Conservation (phyloP, 2,797 vertebrate species). For the Coreius guichenoti region DNA sequence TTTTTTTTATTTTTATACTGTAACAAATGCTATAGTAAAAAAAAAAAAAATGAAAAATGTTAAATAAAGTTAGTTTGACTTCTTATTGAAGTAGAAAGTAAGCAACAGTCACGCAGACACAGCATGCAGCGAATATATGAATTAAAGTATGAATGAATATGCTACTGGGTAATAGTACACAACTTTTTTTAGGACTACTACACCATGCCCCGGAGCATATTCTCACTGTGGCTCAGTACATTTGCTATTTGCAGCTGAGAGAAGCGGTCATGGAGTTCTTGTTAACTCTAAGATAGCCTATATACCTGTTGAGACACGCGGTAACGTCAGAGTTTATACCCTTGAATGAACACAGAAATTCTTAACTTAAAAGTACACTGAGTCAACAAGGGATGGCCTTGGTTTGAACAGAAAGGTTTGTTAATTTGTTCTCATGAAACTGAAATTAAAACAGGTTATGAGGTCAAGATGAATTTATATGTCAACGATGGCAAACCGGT, state of each 20-base stretch:
- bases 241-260: constrained; percentile 8
- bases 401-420: neutral
- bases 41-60: too few relatives aligned
- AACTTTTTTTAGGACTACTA: too few relatives aligned
- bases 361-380: neutral
- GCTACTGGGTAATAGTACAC: too few relatives aligned
- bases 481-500: neutral
- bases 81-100: too few relatives aligned
- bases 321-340: neutral
- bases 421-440: neutral
- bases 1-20: too few relatives aligned
- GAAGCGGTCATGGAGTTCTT: neutral
- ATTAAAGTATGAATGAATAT: too few relatives aligned
- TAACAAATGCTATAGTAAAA: too few relatives aligned
- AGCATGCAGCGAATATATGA: too few relatives aligned
- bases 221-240: constrained; percentile 10
- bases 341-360: neutral
- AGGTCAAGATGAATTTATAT: neutral
- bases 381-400: neutral
- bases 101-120: too few relatives aligned
- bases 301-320: neutral
- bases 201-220: neutral
- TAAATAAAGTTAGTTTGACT: too few relatives aligned
- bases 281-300: neutral
- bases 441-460: neutral